Evolutionary conservation across 2,888 invertebrate genomes (phyloP).

Genomic region (Miltochrista miniata): DNA sequence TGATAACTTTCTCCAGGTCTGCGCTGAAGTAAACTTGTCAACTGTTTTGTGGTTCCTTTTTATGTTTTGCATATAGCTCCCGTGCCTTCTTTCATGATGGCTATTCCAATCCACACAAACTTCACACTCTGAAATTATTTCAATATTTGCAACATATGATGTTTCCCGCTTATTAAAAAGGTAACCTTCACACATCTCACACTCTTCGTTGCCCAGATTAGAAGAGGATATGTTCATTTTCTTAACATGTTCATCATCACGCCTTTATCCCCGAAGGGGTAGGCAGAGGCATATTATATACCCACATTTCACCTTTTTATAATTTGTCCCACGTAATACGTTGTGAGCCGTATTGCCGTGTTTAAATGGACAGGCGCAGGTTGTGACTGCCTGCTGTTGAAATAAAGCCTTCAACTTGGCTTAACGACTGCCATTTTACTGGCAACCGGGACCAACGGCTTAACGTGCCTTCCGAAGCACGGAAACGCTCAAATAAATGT

Average conservation of each 20-base stretch:
- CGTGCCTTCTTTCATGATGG: constrained; percentile 6
- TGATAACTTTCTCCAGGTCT: constrained; percentile 13
- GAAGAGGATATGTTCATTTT: constrained; percentile 21
- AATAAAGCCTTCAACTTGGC: too few relatives aligned
- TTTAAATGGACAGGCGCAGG: too few relatives aligned
- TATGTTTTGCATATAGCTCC: constrained; percentile 4
- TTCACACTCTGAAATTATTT: neutral
- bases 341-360: too few relatives aligned
- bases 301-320: too few relatives aligned
- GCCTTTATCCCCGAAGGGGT: too few relatives aligned
- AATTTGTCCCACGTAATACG: too few relatives aligned
- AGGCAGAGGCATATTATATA: too few relatives aligned
- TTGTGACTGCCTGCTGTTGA: too few relatives aligned
- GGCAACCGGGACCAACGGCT: too few relatives aligned
- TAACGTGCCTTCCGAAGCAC: too few relatives aligned
- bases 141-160: neutral
- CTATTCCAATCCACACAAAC: constrained; percentile 2
- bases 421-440: too few relatives aligned
- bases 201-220: constrained; percentile 20
- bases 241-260: constrained; percentile 8
- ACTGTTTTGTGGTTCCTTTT: constrained; percentile 1
- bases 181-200: constrained; percentile 13
- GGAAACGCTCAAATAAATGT: too few relatives aligned
- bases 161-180: constrained; percentile 4
- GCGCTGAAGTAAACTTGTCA: constrained; percentile 4